Percentiles rank a stretch among this genome's conserved stretches.
Conservation (phyloP, 1,140 invertebrate species). For the Dreissena polymorpha region DNA sequence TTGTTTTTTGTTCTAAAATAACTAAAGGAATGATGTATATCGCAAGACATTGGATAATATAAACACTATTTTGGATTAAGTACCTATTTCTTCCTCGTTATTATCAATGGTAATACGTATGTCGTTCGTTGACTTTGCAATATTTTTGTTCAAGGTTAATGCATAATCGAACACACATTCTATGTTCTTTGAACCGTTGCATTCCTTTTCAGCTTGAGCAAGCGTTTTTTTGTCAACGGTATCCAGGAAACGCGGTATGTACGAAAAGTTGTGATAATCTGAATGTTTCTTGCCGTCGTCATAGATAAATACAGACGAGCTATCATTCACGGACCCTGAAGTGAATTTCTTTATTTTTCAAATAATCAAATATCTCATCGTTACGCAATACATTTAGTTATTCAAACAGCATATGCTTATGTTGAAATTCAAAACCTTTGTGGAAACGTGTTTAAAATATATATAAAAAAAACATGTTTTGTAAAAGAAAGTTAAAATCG, state of each 20-base stretch:
- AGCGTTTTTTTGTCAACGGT: neutral
- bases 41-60: neutral
- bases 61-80: too few species aligned
- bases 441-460: too few species aligned
- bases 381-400: too few species aligned
- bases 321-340: neutral
- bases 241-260: constrained; percentile 5
- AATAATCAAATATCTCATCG: too few species aligned
- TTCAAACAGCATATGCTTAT: too few species aligned
- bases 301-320: neutral
- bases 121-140: neutral
- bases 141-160: neutral
- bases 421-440: too few species aligned
- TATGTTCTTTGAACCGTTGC: neutral
- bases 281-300: neutral
- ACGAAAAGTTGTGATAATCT: neutral
- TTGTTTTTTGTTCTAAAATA: neutral
- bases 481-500: too few species aligned
- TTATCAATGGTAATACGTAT: too few species aligned
- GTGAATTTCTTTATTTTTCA: neutral
- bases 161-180: constrained; percentile 3
- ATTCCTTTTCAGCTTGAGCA: neutral
- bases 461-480: too few species aligned
- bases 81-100: too few species aligned
- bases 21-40: neutral